phyloP scores from a whole-genome alignment of 1,140 invertebrate species.

The Tetraneura akinire region DNA sequence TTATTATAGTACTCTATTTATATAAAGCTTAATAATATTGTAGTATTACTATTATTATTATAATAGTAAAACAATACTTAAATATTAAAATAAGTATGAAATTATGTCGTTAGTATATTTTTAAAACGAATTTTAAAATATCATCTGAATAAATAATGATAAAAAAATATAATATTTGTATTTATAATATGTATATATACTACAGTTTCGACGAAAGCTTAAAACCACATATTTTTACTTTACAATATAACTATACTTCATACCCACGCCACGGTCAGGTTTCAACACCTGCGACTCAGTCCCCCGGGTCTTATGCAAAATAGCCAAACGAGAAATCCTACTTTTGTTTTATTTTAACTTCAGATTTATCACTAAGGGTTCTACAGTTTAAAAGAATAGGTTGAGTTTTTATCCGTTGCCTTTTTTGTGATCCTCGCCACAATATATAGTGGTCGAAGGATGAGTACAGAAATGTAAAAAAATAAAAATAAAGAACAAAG shows the following conservation, averaged over 20 bases:
- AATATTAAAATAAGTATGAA: no score
- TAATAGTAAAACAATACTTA: no score
- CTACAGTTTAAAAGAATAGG: conserved; percentile 37
- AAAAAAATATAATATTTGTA: background rate
- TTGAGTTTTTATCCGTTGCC: conserved; percentile 36
- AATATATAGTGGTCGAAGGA: background rate
- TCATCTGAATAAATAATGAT: no score
- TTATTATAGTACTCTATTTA: no score
- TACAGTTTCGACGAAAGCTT: background rate
- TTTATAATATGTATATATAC: background rate
- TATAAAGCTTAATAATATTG: no score
- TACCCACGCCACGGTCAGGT: conserved; percentile 15
- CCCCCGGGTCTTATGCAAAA: conserved; percentile 42
- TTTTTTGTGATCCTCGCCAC: conserved; percentile 13
- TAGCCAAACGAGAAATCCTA: conserved; percentile 37
- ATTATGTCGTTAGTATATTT: no score
- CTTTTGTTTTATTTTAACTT: conserved; percentile 48
- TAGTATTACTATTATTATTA: no score
- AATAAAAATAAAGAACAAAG: conserved; percentile 4
- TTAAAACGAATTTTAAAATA: no score
- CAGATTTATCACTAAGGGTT: conserved; percentile 43
- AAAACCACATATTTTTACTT: conserved; percentile 26
- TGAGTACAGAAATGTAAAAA: background rate
- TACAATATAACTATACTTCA: conserved; percentile 21
- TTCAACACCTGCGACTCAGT: conserved; percentile 41